Conservation (phyloP, 2,888 invertebrate genomes). For the Ellobium chinense region DNA sequence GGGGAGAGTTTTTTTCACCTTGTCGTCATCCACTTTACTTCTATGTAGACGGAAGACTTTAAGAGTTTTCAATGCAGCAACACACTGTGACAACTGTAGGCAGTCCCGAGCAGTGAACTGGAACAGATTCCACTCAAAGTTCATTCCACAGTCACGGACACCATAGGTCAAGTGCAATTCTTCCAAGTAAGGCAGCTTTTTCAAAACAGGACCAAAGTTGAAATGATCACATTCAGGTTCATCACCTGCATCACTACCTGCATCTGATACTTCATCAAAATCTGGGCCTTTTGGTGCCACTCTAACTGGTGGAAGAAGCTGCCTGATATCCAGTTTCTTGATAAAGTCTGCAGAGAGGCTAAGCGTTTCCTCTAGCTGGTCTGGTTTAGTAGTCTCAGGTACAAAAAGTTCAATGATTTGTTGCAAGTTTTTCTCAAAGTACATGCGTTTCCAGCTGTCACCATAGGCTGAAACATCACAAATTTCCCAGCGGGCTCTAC, state of each 20-base stretch:
- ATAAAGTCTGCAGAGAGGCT: constrained; percentile 75
- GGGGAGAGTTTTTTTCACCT: constrained; percentile 53
- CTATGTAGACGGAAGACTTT: constrained; percentile 74
- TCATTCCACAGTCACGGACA: constrained; percentile 79
- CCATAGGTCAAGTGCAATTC: constrained; percentile 78
- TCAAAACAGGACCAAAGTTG: constrained; percentile 76
- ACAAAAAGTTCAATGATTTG: constrained; percentile 78
- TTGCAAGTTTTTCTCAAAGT: constrained; percentile 78
- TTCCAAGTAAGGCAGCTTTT: constrained; percentile 72
- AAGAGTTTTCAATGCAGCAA: constrained; percentile 75
- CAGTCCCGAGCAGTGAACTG: constrained; percentile 79
- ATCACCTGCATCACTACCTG: constrained; percentile 76
- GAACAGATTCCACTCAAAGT: constrained; percentile 80
- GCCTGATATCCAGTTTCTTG: constrained; percentile 73
- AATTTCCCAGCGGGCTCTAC: constrained; percentile 76
- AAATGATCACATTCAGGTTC: constrained; percentile 78
- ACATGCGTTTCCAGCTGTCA: constrained; percentile 78
- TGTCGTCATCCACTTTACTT: constrained; percentile 79
- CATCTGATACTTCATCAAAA: constrained; percentile 76
- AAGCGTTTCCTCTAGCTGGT: constrained; percentile 72
- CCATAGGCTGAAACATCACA: constrained; percentile 77
- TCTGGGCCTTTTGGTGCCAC: constrained; percentile 73
- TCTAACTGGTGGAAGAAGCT: constrained; percentile 78
- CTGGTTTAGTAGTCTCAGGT: constrained; percentile 75
- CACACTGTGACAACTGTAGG: constrained; percentile 76